phyloP scores from a whole-genome alignment of 2,113 vertebrate species.

The Coracopsis vasa region DNA sequence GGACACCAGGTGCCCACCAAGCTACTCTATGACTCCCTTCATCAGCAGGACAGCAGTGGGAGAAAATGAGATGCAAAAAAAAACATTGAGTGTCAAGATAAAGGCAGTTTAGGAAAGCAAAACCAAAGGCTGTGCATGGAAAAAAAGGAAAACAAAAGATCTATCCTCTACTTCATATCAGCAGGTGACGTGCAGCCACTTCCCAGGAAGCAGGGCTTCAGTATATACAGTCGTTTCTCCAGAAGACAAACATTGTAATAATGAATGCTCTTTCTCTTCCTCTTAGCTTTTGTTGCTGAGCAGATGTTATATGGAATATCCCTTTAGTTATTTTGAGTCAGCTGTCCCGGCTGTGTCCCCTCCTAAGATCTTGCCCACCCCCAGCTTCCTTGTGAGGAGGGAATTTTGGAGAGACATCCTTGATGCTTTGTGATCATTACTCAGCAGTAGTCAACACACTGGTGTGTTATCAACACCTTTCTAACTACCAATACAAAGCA shows the following conservation, averaged over 20 bases:
- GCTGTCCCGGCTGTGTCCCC: background rate
- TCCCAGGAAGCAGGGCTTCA: background rate
- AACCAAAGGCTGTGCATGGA: background rate
- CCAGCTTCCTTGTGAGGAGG: background rate
- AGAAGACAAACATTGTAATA: background rate
- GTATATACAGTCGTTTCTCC: background rate
- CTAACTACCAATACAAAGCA: background rate
- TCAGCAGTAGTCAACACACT: background rate
- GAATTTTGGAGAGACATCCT: background rate
- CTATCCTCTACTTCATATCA: background rate
- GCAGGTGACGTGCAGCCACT: background rate
- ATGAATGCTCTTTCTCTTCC: fast-evolving
- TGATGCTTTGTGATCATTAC: background rate
- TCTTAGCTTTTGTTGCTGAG: background rate
- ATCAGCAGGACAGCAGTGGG: background rate
- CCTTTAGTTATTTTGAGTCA: background rate
- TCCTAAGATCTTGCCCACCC: background rate
- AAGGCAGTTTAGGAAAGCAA: background rate
- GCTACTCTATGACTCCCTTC: background rate
- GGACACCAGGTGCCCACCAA: background rate
- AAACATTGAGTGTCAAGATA: background rate
- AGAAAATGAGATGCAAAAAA: background rate
- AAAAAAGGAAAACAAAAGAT: background rate
- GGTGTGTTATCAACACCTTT: background rate
- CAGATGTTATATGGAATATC: background rate